A percentile compares a stretch with the other conserved stretches of the same genome.
These are phyloP conservation scores for Drosophila sucinea DNA, from an alignment of 1,140 invertebrate species.

Conservation along the genomic window DNA sequence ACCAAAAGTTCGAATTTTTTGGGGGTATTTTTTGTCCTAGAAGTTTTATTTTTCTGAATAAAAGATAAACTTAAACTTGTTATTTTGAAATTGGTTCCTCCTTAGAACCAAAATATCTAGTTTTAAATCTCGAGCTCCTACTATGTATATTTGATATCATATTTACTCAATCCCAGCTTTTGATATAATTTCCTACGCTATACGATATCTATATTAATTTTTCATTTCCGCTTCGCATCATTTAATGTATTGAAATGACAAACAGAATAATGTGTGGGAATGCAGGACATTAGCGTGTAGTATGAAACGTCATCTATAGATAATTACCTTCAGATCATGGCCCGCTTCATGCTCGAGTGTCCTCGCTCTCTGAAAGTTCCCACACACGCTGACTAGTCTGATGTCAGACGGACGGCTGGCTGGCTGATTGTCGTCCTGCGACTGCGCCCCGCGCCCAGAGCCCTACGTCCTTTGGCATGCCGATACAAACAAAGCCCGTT, in stretches of 20 bases:
- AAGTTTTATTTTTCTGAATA: too few species aligned
- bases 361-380: constrained; percentile 61
- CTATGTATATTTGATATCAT: too few species aligned
- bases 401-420: constrained; percentile 29
- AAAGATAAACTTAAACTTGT: too few species aligned
- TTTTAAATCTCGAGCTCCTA: too few species aligned
- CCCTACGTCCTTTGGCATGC: constrained; percentile 46
- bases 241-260: constrained; percentile 16
- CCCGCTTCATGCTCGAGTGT: constrained; percentile 75
- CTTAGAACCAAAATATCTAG: too few species aligned
- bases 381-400: constrained; percentile 52
- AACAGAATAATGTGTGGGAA: constrained; percentile 50
- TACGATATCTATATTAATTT: constrained; percentile 1
- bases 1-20: too few species aligned
- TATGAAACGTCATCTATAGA: constrained; percentile 44
- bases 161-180: too few species aligned
- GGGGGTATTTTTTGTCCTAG: too few species aligned
- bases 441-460: constrained; percentile 24
- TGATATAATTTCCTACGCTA: too few species aligned
- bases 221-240: constrained; percentile 7
- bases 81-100: too few species aligned
- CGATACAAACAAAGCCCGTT: constrained; percentile 60
- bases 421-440: constrained; percentile 34
- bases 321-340: constrained; percentile 50
- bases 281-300: constrained; percentile 52